Base-by-base conservation (phyloP, 2,888 invertebrate genomes). In the Plemyria rubiginata region DNA sequence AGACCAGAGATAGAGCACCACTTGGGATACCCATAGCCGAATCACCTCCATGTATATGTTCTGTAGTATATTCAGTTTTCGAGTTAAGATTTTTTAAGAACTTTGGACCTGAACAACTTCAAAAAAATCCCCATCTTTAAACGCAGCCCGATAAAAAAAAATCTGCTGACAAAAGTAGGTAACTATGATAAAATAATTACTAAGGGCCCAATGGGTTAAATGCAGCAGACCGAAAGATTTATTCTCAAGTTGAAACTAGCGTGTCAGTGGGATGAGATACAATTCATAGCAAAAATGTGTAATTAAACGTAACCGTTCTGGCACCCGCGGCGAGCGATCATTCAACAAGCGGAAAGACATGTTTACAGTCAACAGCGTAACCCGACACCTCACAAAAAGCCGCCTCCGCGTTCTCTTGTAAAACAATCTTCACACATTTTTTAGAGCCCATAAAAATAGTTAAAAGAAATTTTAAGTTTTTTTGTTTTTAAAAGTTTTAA, bases 371-470 rank as follows among this genome's bases (percentile, higher is more conserved):
- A 90, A 90, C 88, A 86, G 81, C 75, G 92, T 79, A 91, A 92
- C 79, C 67, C 71, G 85, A 92, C 81, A 89, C 87, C 78, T 73
- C 85, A 86, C 92, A 92, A 92, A 92, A 90, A 87, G 88, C 90
- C 92, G 90, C 89, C 88, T 84, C 84, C 82, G 84, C 87, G 81
- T 81, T 84, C 87, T 85, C 87, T 81, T 88, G 90, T 90, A 92
- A 92, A 87, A 88, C 88, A 87, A 90, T 91, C 90, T 88, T 86
- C 85, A 91, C 90, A 89, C 84, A 65, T 90, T 90, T 90, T 92
- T 91, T 91, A 90, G 79, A 82, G 85, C 85, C 78, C 86, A 89
- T 92, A 91, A 92, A 92, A 92, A 92, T 92, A 92, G 92, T 91
- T 90, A 80, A 92, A 91, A 92, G 90, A 87, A 86, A 87, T 86